Evolutionary conservation across 2,113 vertebrate genomes (phyloP), one percentile per base, ranked within the genome.

Genomic region (Leuciscus idus): DNA sequence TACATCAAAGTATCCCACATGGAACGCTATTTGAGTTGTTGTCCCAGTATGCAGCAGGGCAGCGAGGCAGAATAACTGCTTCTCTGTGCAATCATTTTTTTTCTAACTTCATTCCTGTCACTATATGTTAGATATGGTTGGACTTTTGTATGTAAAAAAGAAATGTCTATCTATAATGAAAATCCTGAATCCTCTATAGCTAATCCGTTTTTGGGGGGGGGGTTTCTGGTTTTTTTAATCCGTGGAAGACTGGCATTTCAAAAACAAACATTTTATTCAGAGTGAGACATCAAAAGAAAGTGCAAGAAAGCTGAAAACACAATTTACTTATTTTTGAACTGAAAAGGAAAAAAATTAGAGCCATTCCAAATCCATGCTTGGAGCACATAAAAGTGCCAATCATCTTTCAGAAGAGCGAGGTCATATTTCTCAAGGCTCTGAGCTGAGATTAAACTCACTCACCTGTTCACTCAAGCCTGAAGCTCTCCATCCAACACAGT

Each of bases 361-460:
- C 12, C 66, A 82, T 82, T 82, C 59, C 21, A 48, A 33, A 78
- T 39, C 36, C 30, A 28, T 64, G 72, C 70, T 68, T 36, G 48
- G 80, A 68, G 59, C 33, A 76, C 26, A 64, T 75, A 83, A 36
- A 55, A 87, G 85, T 83, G 85, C 59, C 72, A 87, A 50, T 82
- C 80, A 83, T 77, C 30, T 76, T 26, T 64, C 72, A 64, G 30
- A 52, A 55, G 33, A 43, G 30, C 23, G 3, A 28, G 50, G 75
- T 68, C 61, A 19, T 30, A 55, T 66, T 83, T 55, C 66, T 83
- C 46, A 50, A 19, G 66, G 33, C 48, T 83, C 85, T 66, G 30
- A 68, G 79, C 80, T 83, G 59, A 87, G 59, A 83, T 87, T 87
- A 87, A 77, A 87, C 85, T 83, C 85, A 81, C 85, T 81, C 46